Percentiles rank a stretch among this genome's conserved stretches.
Evolutionary conservation across 2,888 invertebrate species (phyloP).

Genomic region (Incurvaria masculella): DNA sequence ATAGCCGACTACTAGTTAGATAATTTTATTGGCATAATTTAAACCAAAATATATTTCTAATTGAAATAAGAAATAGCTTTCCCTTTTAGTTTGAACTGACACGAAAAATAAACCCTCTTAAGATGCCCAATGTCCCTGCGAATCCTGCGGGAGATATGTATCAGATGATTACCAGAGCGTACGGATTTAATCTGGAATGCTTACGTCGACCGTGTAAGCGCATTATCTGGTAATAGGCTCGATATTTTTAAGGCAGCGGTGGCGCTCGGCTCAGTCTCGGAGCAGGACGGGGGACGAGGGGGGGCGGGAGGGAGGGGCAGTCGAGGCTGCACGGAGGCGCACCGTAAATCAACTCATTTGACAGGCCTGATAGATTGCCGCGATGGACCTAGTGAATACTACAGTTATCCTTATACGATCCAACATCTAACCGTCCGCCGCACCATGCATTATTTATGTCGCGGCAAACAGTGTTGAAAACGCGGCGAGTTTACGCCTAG

Average conservation of each 20-base stretch:
- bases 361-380: conserved; percentile 30
- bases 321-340: conserved; percentile 16
- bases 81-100: no score
- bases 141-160: no score
- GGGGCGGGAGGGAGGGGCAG: background rate
- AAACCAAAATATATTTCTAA: no score
- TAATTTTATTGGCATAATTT: no score
- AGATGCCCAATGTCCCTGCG: no score
- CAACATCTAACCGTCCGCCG: conserved; percentile 9
- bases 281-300: background rate
- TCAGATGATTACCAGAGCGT: no score
- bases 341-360: conserved; percentile 29
- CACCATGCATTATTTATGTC: conserved; percentile 19
- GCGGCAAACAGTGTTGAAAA: conserved; percentile 6
- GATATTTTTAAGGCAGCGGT: background rate
- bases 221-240: background rate
- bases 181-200: no score
- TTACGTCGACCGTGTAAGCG: no score
- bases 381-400: conserved; percentile 22
- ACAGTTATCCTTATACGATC: conserved; percentile 13
- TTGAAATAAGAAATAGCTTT: no score
- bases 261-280: no score
- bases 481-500: conserved; percentile 1
- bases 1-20: no score
- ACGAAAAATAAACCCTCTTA: no score